These are phyloP conservation scores for Eulithis testata DNA, from an alignment of 2,888 invertebrate species.

Conservation along the genomic window DNA sequence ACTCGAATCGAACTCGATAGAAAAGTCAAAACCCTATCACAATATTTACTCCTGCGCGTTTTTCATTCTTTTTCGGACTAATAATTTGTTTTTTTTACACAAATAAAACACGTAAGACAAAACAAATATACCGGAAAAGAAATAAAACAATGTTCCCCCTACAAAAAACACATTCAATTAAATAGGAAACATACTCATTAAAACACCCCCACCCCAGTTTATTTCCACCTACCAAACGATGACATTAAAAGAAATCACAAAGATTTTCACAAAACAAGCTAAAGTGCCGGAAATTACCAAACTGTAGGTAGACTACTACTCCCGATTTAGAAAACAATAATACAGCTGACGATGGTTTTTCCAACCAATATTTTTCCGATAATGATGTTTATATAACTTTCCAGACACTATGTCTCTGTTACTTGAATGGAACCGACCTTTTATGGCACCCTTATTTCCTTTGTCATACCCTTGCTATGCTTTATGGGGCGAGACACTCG, in stretches of 20 bases:
- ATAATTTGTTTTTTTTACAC: background rate
- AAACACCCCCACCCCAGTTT: constrained; percentile 23
- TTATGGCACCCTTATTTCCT: constrained; percentile 37
- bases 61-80: too few relatives aligned
- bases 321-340: constrained; percentile 78
- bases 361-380: constrained; percentile 68
- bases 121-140: background rate
- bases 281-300: constrained; percentile 70
- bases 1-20: background rate
- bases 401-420: constrained; percentile 50
- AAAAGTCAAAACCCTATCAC: background rate
- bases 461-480: constrained; percentile 15
- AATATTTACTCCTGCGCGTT: too few relatives aligned
- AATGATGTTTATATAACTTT: constrained; percentile 68
- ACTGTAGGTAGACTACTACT: constrained; percentile 54
- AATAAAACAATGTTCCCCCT: background rate
- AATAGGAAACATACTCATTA: constrained; percentile 30
- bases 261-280: constrained; percentile 69
- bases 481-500: constrained; percentile 14
- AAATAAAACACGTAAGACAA: background rate
- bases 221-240: constrained; percentile 37
- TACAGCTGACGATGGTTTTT: constrained; percentile 70
- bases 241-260: constrained; percentile 57
- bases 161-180: constrained; percentile 16
- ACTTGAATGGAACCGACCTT: constrained; percentile 40